Evolutionary conservation across 2,888 invertebrate genomes (phyloP), one percentile per base, ranked within the genome.

Genomic region (Lomographa bimaculata): DNA sequence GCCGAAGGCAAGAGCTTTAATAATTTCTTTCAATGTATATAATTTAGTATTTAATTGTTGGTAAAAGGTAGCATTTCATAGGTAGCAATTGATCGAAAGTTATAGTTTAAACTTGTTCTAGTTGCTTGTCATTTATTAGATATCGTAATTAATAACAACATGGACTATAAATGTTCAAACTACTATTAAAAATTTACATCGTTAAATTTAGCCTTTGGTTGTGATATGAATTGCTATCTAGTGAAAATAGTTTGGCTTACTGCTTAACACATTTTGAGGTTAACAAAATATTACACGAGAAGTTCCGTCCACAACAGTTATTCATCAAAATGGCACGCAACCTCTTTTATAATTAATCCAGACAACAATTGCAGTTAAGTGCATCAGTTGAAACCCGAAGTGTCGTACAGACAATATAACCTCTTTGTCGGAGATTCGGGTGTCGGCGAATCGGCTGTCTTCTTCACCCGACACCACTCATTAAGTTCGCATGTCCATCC

Each of bases 401-500:
- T 54, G 55, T 46, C 42, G 14, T 53, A 39, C 41, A 41, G 55
- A 46, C 51, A 45, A 60, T 62, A 43, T 44, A 46, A 39, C 18
- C 39, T 49, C 63, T 70, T 71, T 72, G 72, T 70, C 69, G 71
- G 69, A 60, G 43, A 40, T 46, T 52, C 47, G 57, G 47, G 32
- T 27, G 28, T 17, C 27, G 68, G 69, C 59, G 47, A 46, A 47
- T 51, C 50, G 57, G 50, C 64, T 69, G 75, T 80, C 84, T 65
- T 83, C 83, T 79, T 79, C 80, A 64, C 70, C 63, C 50, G 41
- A 50, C 47, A 66, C 83, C 80, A 64, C 66, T 83, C 80, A 87
- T 89, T 86, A 87, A 75, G 70, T 74, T 85, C 65, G 85, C 87
- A 82, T 87, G 87, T 82, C 77, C 66, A 69, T 76, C 75, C 64